phyloP scores from a whole-genome alignment of 2,113 vertebrate species.

The Burhinus oedicnemus region DNA sequence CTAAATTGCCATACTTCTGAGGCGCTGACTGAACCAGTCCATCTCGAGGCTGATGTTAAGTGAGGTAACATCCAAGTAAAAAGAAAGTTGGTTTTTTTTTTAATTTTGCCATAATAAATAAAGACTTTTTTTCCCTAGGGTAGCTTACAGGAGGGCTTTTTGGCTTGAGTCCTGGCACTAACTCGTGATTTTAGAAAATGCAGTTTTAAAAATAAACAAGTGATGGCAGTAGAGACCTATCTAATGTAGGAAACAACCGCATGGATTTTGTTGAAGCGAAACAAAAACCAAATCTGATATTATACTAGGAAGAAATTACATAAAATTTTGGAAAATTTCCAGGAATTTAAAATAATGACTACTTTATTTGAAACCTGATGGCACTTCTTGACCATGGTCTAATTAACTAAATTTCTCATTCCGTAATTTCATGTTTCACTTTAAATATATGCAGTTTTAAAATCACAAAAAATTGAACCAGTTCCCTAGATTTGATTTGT shows the following conservation, averaged over 20 bases:
- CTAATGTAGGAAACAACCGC: rapidly evolving
- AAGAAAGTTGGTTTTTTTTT: background rate
- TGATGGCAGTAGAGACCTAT: constrained; percentile 3
- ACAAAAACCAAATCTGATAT: rapidly evolving
- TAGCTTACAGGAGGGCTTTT: background rate
- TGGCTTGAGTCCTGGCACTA: background rate
- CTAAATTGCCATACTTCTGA: background rate
- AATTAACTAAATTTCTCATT: background rate
- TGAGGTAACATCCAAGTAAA: background rate
- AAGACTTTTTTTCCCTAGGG: background rate
- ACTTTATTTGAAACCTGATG: background rate
- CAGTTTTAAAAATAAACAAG: background rate
- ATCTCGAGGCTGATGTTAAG: background rate
- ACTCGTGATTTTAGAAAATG: background rate
- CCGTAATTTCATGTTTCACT: background rate
- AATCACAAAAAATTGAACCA: background rate
- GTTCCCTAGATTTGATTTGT: background rate
- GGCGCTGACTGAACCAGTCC: background rate
- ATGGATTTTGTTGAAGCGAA: rapidly evolving
- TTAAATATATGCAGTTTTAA: background rate
- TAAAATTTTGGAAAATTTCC: background rate
- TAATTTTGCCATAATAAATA: background rate
- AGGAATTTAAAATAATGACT: background rate
- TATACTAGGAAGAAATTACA: background rate
- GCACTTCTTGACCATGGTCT: background rate